phyloP scores from a whole-genome alignment of 1,140 invertebrate genomes.

The Conopomorpha cramerella region DNA sequence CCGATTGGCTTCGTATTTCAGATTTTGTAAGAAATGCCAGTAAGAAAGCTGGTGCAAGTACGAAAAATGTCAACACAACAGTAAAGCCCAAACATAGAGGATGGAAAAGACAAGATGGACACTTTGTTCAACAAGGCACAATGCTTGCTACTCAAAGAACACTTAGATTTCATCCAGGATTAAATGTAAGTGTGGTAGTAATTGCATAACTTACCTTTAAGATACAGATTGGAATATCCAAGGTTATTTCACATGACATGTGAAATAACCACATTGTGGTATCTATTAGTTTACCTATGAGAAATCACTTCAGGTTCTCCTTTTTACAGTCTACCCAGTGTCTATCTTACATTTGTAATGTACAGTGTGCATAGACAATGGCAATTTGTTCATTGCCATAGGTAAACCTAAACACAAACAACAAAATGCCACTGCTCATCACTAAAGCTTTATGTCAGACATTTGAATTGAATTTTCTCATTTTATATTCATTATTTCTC shows the following conservation, averaged over 20 bases:
- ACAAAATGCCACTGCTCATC: too few species aligned
- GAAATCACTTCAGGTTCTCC: background rate
- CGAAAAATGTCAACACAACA: slow-evolving; percentile 66
- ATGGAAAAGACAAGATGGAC: slow-evolving; percentile 70
- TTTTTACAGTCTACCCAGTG: too few species aligned
- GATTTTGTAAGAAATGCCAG: too few species aligned
- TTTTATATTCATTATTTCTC: too few species aligned
- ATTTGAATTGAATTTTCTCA: too few species aligned
- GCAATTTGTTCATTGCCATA: too few species aligned
- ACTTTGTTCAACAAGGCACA: slow-evolving; percentile 65
- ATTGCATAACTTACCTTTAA: background rate
- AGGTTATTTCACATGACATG: background rate
- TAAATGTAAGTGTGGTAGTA: slow-evolving; percentile 71
- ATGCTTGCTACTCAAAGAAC: slow-evolving; percentile 70
- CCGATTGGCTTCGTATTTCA: too few species aligned
- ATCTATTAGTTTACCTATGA: background rate
- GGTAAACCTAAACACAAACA: too few species aligned
- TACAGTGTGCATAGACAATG: too few species aligned
- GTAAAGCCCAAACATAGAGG: slow-evolving; percentile 73
- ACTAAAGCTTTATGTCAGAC: too few species aligned
- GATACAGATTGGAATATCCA: background rate
- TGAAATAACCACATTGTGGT: background rate
- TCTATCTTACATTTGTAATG: too few species aligned
- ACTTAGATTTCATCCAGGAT: slow-evolving; percentile 78
- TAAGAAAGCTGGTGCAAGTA: slow-evolving; percentile 70